Percentiles rank a stretch among this genome's conserved stretches.
Conservation (phyloP, 2,113 vertebrate species). For the Regulus satrapa region DNA sequence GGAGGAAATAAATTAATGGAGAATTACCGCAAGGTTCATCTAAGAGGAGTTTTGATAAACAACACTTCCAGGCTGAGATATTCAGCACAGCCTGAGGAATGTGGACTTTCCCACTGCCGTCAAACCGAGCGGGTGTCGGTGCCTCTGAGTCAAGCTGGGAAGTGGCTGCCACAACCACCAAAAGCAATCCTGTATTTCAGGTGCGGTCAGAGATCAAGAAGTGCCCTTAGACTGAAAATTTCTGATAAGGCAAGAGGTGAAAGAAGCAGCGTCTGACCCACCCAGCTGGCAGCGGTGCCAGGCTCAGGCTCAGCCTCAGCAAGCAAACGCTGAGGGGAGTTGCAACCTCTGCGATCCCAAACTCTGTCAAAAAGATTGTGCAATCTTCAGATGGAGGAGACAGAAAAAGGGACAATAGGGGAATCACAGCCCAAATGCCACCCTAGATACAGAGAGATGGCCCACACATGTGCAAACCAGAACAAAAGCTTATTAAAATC, state of each 20-base stretch:
- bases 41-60: conserved; percentile 55
- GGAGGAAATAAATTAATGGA: conserved; percentile 67
- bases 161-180: conserved; percentile 12
- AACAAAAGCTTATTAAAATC: not conserved
- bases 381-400: not conserved
- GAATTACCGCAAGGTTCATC: conserved; percentile 62
- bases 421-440: not conserved
- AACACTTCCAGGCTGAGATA: conserved; percentile 67
- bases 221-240: not conserved
- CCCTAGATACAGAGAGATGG: not conserved
- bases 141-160: conserved; percentile 24
- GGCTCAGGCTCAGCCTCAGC: not conserved
- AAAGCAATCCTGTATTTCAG: not conserved
- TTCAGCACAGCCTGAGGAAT: conserved; percentile 41
- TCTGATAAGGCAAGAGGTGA: not conserved
- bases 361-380: not conserved
- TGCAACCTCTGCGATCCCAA: not conserved
- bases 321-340: not conserved
- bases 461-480: not conserved
- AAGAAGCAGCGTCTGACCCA: not conserved
- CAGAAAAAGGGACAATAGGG: not conserved
- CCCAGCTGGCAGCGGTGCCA: not conserved
- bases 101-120: conserved; percentile 47
- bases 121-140: not conserved
- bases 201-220: not conserved